Evolutionary conservation across 2,888 invertebrate genomes (phyloP).

Genomic region (Nephrotoma appendiculata): DNA sequence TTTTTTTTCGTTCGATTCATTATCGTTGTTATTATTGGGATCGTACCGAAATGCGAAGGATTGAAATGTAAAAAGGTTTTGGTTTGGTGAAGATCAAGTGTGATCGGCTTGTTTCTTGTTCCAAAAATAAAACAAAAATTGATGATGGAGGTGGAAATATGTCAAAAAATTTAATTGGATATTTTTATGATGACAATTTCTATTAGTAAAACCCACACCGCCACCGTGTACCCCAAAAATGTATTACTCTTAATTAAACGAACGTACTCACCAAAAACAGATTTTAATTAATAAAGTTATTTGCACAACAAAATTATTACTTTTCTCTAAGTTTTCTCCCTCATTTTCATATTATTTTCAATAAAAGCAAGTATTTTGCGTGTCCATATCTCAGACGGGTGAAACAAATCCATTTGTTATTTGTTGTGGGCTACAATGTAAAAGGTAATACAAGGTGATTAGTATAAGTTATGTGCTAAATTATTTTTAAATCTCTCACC

Average conservation of each 20-base stretch:
- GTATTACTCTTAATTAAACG: not conserved
- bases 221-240: not conserved
- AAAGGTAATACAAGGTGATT: not conserved
- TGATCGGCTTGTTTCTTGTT: not conserved
- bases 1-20: not conserved
- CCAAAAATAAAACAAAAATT: not conserved
- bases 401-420: slow-evolving; percentile 61
- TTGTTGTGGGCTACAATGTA: slow-evolving; percentile 48
- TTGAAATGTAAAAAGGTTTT: not conserved
- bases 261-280: not conserved
- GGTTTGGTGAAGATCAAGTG: not conserved
- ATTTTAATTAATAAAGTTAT: not conserved
- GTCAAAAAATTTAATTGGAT: not conserved
- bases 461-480: not conserved
- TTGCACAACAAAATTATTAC: not conserved
- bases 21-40: not conserved
- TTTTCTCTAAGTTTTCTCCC: slow-evolving; percentile 11
- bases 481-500: slow-evolving; percentile 35
- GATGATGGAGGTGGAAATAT: not conserved
- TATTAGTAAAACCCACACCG: not conserved
- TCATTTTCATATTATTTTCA: not conserved
- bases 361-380: not conserved
- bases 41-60: not conserved
- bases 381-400: slow-evolving; percentile 42
- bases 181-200: not conserved